A percentile compares a stretch with the other conserved stretches of the same genome.
Conservation (phyloP, 1,140 invertebrate species). For the Anagrus nilaparvatae region DNA sequence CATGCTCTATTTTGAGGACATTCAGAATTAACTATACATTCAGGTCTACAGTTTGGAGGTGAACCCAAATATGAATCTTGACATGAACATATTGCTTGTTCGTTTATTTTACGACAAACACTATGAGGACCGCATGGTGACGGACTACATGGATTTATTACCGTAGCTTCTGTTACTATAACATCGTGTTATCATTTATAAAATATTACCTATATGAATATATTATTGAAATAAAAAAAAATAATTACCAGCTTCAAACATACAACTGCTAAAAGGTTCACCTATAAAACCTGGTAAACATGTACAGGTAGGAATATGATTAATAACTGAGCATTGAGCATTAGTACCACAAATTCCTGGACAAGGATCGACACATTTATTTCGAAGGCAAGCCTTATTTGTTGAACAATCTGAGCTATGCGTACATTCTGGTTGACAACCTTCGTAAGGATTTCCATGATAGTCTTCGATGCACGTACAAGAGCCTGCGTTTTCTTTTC, state of each 20-base stretch:
- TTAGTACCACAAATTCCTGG: conserved; percentile 46
- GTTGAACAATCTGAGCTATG: conserved; percentile 47
- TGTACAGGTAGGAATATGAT: conserved; percentile 55
- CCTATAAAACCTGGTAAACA: conserved; percentile 48
- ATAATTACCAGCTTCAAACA: conserved; percentile 20
- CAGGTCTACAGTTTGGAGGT: conserved; percentile 64
- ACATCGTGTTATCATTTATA: background rate
- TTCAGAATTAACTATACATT: conserved; percentile 69
- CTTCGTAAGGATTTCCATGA: conserved; percentile 44
- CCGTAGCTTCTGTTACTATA: conserved; percentile 11
- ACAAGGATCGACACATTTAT: conserved; percentile 52
- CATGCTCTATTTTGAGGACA: conserved; percentile 69
- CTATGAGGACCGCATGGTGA: conserved; percentile 49
- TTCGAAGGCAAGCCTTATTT: conserved; percentile 48
- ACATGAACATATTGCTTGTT: conserved; percentile 46
- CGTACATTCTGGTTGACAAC: conserved; percentile 49
- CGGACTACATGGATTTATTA: conserved; percentile 39
- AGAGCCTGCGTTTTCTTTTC: conserved; percentile 42
- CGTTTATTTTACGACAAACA: conserved; percentile 42
- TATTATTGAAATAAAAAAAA: background rate
- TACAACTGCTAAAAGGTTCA: conserved; percentile 47
- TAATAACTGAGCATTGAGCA: conserved; percentile 49
- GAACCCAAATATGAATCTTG: conserved; percentile 44
- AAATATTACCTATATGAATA: background rate
- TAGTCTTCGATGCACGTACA: conserved; percentile 46